Percentiles rank a stretch among this genome's conserved stretches.
These are phyloP conservation scores for Hypolimnas misippus DNA, from an alignment of 2,888 invertebrate species.

Conservation along the genomic window DNA sequence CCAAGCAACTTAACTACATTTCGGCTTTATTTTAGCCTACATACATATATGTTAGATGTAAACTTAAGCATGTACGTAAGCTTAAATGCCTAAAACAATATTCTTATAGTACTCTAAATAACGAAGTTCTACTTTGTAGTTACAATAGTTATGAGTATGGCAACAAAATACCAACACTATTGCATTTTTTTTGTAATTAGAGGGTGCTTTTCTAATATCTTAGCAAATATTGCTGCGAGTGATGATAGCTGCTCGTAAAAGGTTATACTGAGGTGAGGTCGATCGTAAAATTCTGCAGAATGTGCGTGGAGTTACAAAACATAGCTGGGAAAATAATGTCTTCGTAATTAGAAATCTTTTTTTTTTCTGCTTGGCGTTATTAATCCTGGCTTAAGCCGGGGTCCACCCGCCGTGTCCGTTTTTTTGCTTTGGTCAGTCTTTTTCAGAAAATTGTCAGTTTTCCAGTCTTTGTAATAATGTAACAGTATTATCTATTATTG, in stretches of 20 bases:
- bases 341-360: conserved; percentile 14
- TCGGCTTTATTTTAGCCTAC: background rate
- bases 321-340: conserved; percentile 7
- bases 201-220: conserved; percentile 55
- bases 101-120: too few species aligned
- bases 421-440: background rate
- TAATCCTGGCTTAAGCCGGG: too few species aligned
- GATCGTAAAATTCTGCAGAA: conserved; percentile 60
- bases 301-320: conserved; percentile 51
- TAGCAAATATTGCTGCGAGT: conserved; percentile 52
- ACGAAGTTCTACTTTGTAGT: too few species aligned
- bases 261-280: conserved; percentile 56
- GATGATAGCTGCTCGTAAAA: conserved; percentile 65
- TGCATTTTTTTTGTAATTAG: too few species aligned
- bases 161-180: too few species aligned
- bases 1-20: background rate
- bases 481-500: too few species aligned
- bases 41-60: background rate
- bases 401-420: too few species aligned
- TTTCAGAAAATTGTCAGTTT: background rate
- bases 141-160: too few species aligned
- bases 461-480: too few species aligned
- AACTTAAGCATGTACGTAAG: too few species aligned
- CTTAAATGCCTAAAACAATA: too few species aligned
- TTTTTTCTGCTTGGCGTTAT: background rate